Conservation (phyloP, 1,140 invertebrate genomes). For the Leptestheria dahalacensis region DNA sequence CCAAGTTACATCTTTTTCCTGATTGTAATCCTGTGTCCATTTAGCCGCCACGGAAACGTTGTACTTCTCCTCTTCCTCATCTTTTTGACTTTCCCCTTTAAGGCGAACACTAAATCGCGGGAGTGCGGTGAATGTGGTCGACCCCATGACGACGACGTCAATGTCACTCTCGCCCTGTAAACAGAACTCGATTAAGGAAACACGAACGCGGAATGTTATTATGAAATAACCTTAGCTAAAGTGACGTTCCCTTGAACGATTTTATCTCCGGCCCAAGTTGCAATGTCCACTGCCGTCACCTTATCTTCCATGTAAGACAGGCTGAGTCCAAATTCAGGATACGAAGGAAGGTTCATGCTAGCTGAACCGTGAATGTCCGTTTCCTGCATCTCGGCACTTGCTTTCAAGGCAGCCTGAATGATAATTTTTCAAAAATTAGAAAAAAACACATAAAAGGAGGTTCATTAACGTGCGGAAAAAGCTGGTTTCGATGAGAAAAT, state of each 20-base stretch:
- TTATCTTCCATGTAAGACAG: background rate
- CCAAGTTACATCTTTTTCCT: slow-evolving; percentile 2
- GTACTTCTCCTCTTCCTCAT: background rate
- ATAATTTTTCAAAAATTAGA: background rate
- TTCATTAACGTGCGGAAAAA: background rate
- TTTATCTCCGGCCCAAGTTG: background rate
- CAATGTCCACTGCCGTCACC: background rate
- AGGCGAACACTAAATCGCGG: background rate
- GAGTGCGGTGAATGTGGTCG: background rate
- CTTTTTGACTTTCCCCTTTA: background rate
- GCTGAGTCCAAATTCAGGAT: background rate
- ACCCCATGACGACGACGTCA: background rate
- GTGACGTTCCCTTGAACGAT: background rate
- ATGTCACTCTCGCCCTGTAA: slow-evolving; percentile 2
- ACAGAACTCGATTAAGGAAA: too few relatives aligned
- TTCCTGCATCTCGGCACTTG: background rate
- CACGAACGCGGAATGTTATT: too few relatives aligned
- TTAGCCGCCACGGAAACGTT: background rate
- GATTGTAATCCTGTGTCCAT: background rate
- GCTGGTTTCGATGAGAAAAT: too few relatives aligned
- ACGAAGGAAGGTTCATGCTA: background rate
- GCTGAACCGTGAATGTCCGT: background rate
- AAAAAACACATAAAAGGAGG: background rate
- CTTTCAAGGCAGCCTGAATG: background rate
- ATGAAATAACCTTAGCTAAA: background rate